Percentiles rank a stretch among this genome's conserved stretches.
phyloP scores from a whole-genome alignment of 2,888 invertebrate genomes.

The Notodonta dromedarius region DNA sequence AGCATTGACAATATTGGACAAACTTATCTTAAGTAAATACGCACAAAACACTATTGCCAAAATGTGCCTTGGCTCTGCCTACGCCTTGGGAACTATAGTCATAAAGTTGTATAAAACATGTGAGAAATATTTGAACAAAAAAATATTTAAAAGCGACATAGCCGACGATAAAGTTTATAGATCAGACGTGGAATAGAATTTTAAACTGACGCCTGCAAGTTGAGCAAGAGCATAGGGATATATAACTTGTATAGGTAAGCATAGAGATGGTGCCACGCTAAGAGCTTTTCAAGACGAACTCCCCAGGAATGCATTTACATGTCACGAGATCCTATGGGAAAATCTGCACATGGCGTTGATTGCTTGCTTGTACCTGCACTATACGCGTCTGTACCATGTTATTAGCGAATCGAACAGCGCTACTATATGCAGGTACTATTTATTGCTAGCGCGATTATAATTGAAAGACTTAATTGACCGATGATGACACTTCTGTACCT shows the following conservation, averaged over 20 bases:
- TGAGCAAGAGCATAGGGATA: slow-evolving; percentile 20
- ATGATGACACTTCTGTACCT: no score
- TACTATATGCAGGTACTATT: not conserved
- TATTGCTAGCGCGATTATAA: not conserved
- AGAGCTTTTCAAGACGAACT: slow-evolving; percentile 76
- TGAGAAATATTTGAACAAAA: slow-evolving; percentile 8
- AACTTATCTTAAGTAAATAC: slow-evolving; percentile 1
- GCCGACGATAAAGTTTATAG: slow-evolving; percentile 11
- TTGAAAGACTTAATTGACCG: not conserved
- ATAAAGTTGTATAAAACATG: not conserved
- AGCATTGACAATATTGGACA: not conserved
- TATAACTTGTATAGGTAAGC: slow-evolving; percentile 15
- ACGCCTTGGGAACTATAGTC: no score
- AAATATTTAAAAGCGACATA: not conserved
- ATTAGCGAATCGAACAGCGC: slow-evolving; percentile 56
- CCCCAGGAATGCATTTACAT: slow-evolving; percentile 79
- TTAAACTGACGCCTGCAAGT: slow-evolving; percentile 35
- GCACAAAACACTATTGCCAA: not conserved
- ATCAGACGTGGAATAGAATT: slow-evolving; percentile 30
- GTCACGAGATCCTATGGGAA: slow-evolving; percentile 75
- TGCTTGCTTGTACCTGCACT: slow-evolving; percentile 63
- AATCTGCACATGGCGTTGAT: slow-evolving; percentile 70
- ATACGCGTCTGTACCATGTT: slow-evolving; percentile 47
- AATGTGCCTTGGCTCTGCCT: no score
- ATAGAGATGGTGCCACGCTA: slow-evolving; percentile 43